A percentile compares a stretch with the other conserved stretches of the same genome.
phyloP scores from a whole-genome alignment of 2,888 invertebrate species.

The Emmelina monodactyla region DNA sequence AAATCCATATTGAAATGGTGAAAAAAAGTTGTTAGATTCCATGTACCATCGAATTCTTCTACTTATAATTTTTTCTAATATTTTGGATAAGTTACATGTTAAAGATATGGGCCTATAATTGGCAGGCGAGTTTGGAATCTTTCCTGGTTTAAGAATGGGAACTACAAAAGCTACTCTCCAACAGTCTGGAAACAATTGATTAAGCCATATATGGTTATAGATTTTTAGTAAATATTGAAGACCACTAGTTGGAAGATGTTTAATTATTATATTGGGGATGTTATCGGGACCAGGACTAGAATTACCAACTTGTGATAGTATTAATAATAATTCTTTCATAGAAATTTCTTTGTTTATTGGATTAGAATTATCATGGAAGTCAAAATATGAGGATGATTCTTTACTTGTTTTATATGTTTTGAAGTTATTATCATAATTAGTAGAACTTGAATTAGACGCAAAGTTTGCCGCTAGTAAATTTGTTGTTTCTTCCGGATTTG shows the following conservation, averaged over 20 bases:
- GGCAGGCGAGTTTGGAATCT: slow-evolving; percentile 4
- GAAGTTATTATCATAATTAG: slow-evolving; percentile 10
- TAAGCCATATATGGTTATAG: slow-evolving; percentile 7
- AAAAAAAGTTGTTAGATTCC: slow-evolving; percentile 3
- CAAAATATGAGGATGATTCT: not conserved
- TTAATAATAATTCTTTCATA: too few species aligned
- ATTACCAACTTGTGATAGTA: not conserved
- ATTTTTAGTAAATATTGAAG: slow-evolving; percentile 8
- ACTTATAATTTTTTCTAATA: too few species aligned
- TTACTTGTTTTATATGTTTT: slow-evolving; percentile 1
- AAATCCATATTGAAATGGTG: slow-evolving; percentile 13
- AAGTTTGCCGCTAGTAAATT: slow-evolving; percentile 9
- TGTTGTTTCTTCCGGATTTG: slow-evolving; percentile 1
- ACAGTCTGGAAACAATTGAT: slow-evolving; percentile 12
- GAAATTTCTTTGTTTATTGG: slow-evolving; percentile 7
- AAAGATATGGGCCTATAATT: slow-evolving; percentile 15
- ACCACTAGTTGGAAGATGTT: slow-evolving; percentile 10
- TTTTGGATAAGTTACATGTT: too few species aligned
- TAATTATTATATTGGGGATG: slow-evolving; percentile 12
- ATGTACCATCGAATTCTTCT: too few species aligned
- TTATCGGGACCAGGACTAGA: slow-evolving; percentile 11
- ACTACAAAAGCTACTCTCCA: slow-evolving; percentile 14
- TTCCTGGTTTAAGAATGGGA: slow-evolving; percentile 15
- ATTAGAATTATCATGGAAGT: slow-evolving; percentile 4
- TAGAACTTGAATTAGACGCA: slow-evolving; percentile 9